Conservation (phyloP, 2,797 vertebrate genomes). For the Lepilemur ruficaudatus region DNA sequence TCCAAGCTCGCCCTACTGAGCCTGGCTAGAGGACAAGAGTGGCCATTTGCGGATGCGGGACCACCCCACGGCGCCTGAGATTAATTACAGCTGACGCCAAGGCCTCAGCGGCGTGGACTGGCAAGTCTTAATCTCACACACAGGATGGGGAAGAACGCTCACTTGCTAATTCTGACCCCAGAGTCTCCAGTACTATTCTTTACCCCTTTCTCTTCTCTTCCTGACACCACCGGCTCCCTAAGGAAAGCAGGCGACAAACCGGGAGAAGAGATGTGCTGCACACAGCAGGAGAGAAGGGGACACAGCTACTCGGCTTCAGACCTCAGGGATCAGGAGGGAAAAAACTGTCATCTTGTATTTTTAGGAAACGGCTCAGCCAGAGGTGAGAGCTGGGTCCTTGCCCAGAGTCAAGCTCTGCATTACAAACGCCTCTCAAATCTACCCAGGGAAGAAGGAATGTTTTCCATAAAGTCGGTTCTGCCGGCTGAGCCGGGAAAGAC, state of each 20-base stretch:
- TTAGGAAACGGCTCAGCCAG: not conserved
- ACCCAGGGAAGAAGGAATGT: not conserved
- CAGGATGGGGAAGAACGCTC: not conserved
- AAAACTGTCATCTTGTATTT: not conserved
- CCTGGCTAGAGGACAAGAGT: not conserved
- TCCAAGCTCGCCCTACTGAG: not conserved
- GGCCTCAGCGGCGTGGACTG: not conserved
- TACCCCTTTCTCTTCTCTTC: not conserved
- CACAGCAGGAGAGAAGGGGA: not conserved
- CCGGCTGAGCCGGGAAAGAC: not conserved
- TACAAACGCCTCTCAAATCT: not conserved
- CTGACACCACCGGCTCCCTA: not conserved
- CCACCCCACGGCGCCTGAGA: not conserved
- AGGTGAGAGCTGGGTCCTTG: not conserved
- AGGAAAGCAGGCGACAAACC: not conserved
- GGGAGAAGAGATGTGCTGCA: not conserved
- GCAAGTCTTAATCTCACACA: conserved; percentile 18
- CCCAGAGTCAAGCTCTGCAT: not conserved
- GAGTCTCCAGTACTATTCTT: not conserved
- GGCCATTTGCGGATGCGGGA: conserved; percentile 23
- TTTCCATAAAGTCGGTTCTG: not conserved
- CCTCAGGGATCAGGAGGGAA: not conserved
- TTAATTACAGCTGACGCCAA: not conserved
- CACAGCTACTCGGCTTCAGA: not conserved
- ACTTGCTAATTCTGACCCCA: not conserved